Evolutionary conservation across 2,113 vertebrate genomes (phyloP), one percentile per base, ranked within the genome.

Genomic region (Rhegmatorhina hoffmannsi): DNA sequence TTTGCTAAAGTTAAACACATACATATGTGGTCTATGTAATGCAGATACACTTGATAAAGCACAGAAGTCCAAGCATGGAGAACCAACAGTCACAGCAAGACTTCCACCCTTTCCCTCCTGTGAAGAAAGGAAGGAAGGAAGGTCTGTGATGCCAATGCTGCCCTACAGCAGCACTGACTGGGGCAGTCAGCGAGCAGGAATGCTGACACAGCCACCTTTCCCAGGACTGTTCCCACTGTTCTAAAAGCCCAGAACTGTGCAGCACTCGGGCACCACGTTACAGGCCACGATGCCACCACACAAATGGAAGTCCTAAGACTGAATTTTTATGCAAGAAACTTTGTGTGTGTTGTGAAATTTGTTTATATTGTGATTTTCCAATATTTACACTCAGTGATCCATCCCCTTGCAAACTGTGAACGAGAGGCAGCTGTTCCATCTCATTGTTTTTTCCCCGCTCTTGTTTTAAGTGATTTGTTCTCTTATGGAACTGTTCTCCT

Each of bases 221-320:
- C 64, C 77, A 6, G 43, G 24, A 28, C 4, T 2, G 9, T 43
- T 43, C 40, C 33, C 28, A 3, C 52, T 0, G 6, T 13, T 29
- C 19, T 7, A 20, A 43, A 20, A 24, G 81, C 17, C 14, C 16
- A 12, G 25, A 13, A 49, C 13, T 0, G 1, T 10, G 25, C 31
- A 21, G 25, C 31, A 19, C 7, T 8, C 0, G 0, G 58, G 33
- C n/a, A 58, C 25, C 11, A 13, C 0, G 0, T 7, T 23, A 26
- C 26, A 26, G 63, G 28, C n/a, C 38, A 44, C 0, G 2, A 29
- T 5, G 43, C 19, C 59, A 13, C 14, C 75, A 21, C 40, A 56
- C 26, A 67, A 43, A 53, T 3, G 11, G 5, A 38, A 38, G 49
- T 40, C 2, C 3, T 5, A 38, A 69, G 19, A 31, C 23, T 33